Percentiles rank a stretch among this genome's conserved stretches.
These are phyloP conservation scores for Pantherophis guttatus DNA, from an alignment of 2,113 vertebrate genomes.

Conservation along the genomic window DNA sequence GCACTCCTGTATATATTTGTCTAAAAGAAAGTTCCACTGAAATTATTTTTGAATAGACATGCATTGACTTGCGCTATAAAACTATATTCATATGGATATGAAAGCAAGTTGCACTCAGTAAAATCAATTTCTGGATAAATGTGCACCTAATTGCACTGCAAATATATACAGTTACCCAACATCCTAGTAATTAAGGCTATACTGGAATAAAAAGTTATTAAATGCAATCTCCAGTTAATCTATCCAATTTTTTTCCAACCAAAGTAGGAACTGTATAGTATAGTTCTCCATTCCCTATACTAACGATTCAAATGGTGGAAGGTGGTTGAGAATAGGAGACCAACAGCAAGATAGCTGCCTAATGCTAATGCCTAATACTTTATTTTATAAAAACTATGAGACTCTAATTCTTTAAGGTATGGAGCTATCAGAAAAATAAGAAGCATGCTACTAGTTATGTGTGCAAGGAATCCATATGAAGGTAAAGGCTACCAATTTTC, in stretches of 20 bases:
- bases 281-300: neutral
- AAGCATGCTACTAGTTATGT: neutral
- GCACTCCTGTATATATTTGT: neutral
- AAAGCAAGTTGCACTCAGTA: neutral
- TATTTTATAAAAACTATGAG: neutral
- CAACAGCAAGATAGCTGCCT: neutral
- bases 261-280: neutral
- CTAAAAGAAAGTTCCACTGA: neutral
- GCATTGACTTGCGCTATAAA: neutral
- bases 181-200: neutral
- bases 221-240: neutral
- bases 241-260: neutral
- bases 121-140: neutral
- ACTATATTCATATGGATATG: neutral
- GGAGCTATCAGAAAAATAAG: neutral
- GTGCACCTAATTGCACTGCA: neutral
- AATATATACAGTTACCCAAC: neutral
- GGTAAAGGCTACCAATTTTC: neutral
- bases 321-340: neutral
- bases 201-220: neutral
- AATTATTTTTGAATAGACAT: neutral
- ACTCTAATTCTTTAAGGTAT: neutral
- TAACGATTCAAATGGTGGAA: neutral
- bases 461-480: neutral
- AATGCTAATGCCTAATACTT: neutral